phyloP scores from a whole-genome alignment of 2,797 vertebrate species.

The Xenopus petersii region DNA sequence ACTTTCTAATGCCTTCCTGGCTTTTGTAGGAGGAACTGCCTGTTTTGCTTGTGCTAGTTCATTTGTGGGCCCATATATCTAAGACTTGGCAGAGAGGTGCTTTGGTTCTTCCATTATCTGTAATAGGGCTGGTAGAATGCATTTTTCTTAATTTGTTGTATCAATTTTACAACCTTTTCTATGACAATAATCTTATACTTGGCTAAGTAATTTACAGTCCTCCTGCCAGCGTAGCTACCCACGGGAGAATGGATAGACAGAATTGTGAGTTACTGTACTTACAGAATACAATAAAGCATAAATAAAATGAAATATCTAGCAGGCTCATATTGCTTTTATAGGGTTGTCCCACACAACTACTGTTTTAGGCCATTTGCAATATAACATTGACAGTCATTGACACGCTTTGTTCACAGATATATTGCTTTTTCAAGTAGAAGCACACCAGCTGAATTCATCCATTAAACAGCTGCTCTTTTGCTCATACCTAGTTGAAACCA shows the following conservation, averaged over 20 bases:
- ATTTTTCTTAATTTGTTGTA: constrained; percentile 48
- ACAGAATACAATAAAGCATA: constrained; percentile 33
- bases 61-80: constrained; percentile 22
- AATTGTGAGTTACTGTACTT: constrained; percentile 27
- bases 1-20: constrained; percentile 6
- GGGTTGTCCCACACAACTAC: constrained; percentile 2
- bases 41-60: constrained; percentile 20
- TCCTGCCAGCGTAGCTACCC: constrained; percentile 31
- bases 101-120: constrained; percentile 29
- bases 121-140: constrained; percentile 33
- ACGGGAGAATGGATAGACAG: constrained; percentile 22
- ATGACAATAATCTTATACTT: constrained; percentile 37
- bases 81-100: constrained; percentile 25
- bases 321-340: constrained; percentile 17
- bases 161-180: constrained; percentile 46
- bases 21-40: constrained; percentile 17
- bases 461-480: no score
- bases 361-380: constrained; percentile 22
- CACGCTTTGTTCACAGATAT: constrained; percentile 28
- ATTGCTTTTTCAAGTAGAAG: not conserved
- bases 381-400: constrained; percentile 19
- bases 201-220: constrained; percentile 33
- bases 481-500: no score
- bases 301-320: constrained; percentile 38
- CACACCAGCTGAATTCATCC: no score